phyloP scores from a whole-genome alignment of 2,113 vertebrate genomes.

The Malurus alboscapulatus region DNA sequence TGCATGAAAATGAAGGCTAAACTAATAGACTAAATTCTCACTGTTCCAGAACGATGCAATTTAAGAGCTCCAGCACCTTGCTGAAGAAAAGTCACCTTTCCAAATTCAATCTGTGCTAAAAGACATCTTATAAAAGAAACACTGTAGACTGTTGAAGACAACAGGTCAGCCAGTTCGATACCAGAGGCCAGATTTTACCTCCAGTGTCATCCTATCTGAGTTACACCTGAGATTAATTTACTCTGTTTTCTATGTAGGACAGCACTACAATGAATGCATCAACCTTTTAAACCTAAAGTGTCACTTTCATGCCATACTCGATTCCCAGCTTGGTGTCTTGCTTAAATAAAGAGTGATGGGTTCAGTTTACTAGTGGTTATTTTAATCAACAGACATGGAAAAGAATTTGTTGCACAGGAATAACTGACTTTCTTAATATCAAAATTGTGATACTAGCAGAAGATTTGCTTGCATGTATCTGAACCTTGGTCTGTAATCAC shows the following conservation, averaged over 20 bases:
- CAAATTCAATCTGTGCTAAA: neutral
- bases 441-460: neutral
- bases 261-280: neutral
- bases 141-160: neutral
- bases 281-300: neutral
- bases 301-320: neutral
- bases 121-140: neutral
- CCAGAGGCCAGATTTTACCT: neutral
- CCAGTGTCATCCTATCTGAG: neutral
- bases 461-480: neutral
- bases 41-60: neutral
- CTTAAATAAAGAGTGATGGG: conserved; percentile 1
- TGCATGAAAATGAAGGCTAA: neutral
- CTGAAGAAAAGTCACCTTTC: neutral
- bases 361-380: neutral
- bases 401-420: neutral
- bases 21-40: neutral
- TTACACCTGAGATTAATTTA: conserved; percentile 22
- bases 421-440: neutral
- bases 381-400: neutral
- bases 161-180: neutral
- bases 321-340: neutral
- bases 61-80: neutral
- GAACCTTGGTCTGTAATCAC: neutral
- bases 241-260: neutral